Conservation (phyloP, 1,140 invertebrate genomes). For the Macrocentrus cingulum region DNA sequence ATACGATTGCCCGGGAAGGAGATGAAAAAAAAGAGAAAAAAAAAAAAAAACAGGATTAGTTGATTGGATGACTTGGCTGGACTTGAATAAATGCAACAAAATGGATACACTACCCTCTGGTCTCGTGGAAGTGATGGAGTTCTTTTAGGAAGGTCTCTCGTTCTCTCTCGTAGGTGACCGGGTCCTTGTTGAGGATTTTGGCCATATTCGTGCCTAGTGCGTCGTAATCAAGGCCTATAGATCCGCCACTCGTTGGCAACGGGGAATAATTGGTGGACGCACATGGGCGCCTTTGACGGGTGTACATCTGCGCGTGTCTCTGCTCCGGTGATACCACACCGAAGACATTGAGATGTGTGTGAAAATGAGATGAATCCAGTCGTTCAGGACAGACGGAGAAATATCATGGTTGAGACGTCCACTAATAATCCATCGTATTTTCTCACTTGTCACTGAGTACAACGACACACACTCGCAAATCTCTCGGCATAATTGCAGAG, state of each 20-base stretch:
- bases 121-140: slow-evolving; percentile 80
- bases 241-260: slow-evolving; percentile 25
- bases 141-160: slow-evolving; percentile 76
- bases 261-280: slow-evolving; percentile 32
- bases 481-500: not conserved
- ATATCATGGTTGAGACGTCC: too few species aligned
- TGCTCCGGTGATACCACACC: not conserved
- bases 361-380: not conserved
- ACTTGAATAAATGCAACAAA: slow-evolving; percentile 45
- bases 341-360: not conserved
- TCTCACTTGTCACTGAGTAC: slow-evolving; percentile 46
- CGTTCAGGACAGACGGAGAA: too few species aligned
- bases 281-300: slow-evolving; percentile 17
- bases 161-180: slow-evolving; percentile 70
- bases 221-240: too few species aligned
- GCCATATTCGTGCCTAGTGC: slow-evolving; percentile 59
- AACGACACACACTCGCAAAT: not conserved
- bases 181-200: slow-evolving; percentile 72
- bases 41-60: slow-evolving; percentile 7
- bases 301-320: slow-evolving; percentile 18
- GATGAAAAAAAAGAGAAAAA: slow-evolving; percentile 29
- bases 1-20: too few species aligned
- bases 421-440: slow-evolving; percentile 39
- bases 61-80: slow-evolving; percentile 71
- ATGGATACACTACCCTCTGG: slow-evolving; percentile 70